Conservation (phyloP, 1,140 invertebrate genomes). For the Nomia melanderi region DNA sequence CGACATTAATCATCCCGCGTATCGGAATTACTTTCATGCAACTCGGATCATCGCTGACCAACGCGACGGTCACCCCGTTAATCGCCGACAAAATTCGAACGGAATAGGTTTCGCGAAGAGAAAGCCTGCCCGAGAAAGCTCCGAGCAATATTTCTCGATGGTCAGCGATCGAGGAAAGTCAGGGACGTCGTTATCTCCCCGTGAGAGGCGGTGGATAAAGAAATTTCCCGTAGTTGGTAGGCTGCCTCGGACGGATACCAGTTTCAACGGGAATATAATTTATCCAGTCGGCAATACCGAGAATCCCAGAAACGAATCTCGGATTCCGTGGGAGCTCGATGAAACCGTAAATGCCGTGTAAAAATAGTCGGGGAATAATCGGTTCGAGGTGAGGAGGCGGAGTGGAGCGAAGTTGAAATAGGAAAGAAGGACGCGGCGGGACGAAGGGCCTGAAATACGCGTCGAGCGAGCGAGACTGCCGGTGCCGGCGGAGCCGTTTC, state of each 20-base stretch:
- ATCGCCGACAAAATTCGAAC: too few relatives aligned
- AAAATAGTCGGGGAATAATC: constrained; percentile 25
- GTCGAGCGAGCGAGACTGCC: constrained; percentile 9
- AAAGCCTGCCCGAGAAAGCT: not conserved
- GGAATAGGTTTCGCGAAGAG: not conserved
- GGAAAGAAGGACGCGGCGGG: not conserved
- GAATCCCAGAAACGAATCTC: constrained; percentile 10
- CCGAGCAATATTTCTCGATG: not conserved
- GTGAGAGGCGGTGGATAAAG: not conserved
- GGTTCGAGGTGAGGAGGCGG: not conserved
- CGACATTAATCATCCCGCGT: too few relatives aligned
- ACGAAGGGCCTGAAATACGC: constrained; percentile 38
- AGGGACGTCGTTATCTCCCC: not conserved
- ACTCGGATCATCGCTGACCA: too few relatives aligned
- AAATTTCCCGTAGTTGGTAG: not conserved
- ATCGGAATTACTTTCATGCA: too few relatives aligned
- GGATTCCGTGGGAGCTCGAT: not conserved
- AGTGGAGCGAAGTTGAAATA: not conserved
- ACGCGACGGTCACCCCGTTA: too few relatives aligned
- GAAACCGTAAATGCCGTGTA: constrained; percentile 6
- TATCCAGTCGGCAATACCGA: not conserved
- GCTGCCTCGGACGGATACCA: not conserved
- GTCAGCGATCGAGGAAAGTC: not conserved
- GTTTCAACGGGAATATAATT: constrained; percentile 14
- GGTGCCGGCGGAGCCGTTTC: constrained; percentile 55